A percentile compares a stretch with the other conserved stretches of the same genome.
Evolutionary conservation across 64 coral and sea anemone genomes (phyloP).

Genomic region (Porites australiensis): DNA sequence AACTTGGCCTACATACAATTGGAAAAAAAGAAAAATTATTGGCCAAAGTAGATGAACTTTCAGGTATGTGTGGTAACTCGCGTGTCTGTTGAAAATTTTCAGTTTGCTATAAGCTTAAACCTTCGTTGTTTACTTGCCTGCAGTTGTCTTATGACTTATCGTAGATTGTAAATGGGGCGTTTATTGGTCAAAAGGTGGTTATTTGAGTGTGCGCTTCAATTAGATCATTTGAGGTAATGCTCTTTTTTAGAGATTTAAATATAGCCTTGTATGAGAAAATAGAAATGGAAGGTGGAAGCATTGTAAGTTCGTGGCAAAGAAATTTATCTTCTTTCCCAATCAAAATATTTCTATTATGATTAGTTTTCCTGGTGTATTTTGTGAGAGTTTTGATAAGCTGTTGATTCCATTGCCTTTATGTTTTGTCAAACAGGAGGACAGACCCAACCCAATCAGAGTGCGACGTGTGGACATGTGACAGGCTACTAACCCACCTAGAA

Average conservation of each 20-base stretch:
- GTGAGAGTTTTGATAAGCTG: slow-evolving; percentile 1
- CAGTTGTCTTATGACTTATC: neutral
- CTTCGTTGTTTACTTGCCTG: too few relatives aligned
- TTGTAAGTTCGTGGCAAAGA: slow-evolving; percentile 4
- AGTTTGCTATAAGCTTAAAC: too few relatives aligned
- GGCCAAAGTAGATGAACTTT: too few relatives aligned
- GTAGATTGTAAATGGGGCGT: too few relatives aligned
- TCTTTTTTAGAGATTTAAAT: neutral
- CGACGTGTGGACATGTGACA: too few relatives aligned
- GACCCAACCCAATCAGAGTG: too few relatives aligned
- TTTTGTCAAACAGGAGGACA: neutral
- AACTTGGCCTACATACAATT: slow-evolving; percentile 17
- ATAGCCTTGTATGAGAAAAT: neutral
- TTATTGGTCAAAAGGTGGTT: slow-evolving; percentile 5
- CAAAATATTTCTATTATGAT: neutral
- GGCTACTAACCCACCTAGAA: slow-evolving; percentile 20
- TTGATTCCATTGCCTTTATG: neutral
- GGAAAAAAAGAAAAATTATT: neutral
- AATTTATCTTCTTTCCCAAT: neutral
- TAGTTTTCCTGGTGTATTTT: slow-evolving; percentile 13
- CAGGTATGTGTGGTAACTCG: too few relatives aligned
- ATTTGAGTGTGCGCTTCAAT: slow-evolving; percentile 4
- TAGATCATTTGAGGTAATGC: neutral
- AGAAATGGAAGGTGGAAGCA: neutral
- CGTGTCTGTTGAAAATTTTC: too few relatives aligned